Conservation (phyloP, 37 sponge, comb jelly and placozoan species). For the Diacarnus erythraeanus region DNA sequence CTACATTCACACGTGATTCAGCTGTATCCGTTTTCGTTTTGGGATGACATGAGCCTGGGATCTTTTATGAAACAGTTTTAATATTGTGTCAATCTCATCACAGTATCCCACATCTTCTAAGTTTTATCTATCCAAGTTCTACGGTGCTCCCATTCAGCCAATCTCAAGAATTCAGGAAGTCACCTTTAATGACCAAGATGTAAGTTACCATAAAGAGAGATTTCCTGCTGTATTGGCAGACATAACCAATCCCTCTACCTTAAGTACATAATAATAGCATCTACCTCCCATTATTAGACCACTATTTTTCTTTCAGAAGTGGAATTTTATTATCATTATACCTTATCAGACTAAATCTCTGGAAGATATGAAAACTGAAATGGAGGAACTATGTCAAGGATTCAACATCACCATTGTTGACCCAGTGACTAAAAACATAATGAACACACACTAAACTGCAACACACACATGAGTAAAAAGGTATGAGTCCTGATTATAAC, state of each 20-base stretch:
- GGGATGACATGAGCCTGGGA: neutral
- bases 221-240: too few relatives aligned
- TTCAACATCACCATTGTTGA: constrained; percentile 16
- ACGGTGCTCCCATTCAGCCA: constrained; percentile 69
- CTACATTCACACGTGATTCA: neutral
- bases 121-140: constrained; percentile 56
- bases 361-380: constrained; percentile 5
- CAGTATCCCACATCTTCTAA: constrained; percentile 87
- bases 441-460: too few relatives aligned
- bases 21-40: too few relatives aligned
- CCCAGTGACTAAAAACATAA: neutral
- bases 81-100: neutral
- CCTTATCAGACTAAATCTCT: constrained; percentile 22
- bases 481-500: too few relatives aligned
- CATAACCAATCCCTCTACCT: neutral
- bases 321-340: neutral
- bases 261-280: neutral
- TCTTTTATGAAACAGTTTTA: neutral
- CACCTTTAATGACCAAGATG: constrained; percentile 74
- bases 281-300: neutral
- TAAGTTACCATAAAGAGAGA: constrained; percentile 10
- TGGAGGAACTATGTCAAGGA: constrained; percentile 40
- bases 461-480: too few relatives aligned
- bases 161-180: constrained; percentile 61
- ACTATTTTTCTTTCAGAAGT: neutral